Conservation (phyloP, 2,797 vertebrate species). For the Trachurus trachurus region DNA sequence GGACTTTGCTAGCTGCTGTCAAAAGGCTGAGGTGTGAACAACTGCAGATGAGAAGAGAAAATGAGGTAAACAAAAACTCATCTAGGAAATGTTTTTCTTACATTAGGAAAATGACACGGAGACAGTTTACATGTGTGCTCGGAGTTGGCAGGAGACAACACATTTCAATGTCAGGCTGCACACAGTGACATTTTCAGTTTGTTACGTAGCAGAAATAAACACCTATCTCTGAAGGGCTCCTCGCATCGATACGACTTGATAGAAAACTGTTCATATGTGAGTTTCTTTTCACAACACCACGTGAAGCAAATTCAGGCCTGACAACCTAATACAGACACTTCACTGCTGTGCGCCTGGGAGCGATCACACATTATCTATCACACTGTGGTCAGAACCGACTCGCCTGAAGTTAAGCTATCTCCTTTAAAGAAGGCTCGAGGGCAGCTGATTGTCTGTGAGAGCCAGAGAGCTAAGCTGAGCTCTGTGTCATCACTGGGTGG, state of each 20-base stretch:
- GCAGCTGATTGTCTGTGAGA: constrained; percentile 24
- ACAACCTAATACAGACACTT: constrained; percentile 20
- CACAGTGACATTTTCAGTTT: constrained; percentile 25
- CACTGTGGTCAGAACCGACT: constrained; percentile 17
- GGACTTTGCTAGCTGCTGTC: constrained; percentile 26
- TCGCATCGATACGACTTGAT: neutral
- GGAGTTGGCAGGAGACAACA: constrained; percentile 1
- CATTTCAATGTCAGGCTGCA: constrained; percentile 14
- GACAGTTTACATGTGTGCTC: constrained; percentile 19
- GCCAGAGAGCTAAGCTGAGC: constrained; percentile 26
- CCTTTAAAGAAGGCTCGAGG: constrained; percentile 51
- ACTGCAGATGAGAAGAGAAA: constrained; percentile 12
- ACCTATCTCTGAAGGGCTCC: neutral
- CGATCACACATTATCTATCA: constrained; percentile 21
- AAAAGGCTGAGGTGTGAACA: constrained; percentile 20
- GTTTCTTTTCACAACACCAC: neutral
- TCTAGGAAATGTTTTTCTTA: constrained; percentile 32
- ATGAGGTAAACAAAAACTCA: constrained; percentile 6
- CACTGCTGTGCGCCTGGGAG: constrained; percentile 24
- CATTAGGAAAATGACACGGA: constrained; percentile 12
- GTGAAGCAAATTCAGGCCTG: constrained; percentile 30
- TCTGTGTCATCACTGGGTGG: constrained; percentile 33
- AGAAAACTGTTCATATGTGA: neutral
- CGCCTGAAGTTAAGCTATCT: constrained; percentile 48
- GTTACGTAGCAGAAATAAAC: neutral